Evolutionary conservation across 2,113 vertebrate genomes (phyloP).

Genomic region (Globicephala melas): DNA sequence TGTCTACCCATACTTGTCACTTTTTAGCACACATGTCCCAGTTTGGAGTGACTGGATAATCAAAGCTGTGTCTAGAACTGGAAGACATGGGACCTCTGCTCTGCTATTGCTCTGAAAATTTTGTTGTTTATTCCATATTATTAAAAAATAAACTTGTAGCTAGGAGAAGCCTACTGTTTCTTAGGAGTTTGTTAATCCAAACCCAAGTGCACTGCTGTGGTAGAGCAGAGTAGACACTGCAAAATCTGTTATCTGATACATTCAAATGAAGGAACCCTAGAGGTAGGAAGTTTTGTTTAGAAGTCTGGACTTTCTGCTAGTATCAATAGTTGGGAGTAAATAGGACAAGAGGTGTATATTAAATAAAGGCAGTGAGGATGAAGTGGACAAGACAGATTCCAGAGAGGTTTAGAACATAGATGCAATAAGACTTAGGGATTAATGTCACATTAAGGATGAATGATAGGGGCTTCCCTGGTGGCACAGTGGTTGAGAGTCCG

Average conservation of each 20-base stretch:
- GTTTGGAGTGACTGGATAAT: neutral
- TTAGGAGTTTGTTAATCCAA: neutral
- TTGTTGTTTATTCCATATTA: neutral
- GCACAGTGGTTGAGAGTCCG: too few species aligned
- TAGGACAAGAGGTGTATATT: neutral
- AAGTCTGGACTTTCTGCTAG: neutral
- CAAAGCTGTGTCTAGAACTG: neutral
- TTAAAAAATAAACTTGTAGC: neutral
- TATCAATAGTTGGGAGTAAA: neutral
- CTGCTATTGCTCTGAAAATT: neutral
- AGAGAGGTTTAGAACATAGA: neutral
- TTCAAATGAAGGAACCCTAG: neutral
- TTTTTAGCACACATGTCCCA: neutral
- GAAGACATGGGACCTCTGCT: neutral
- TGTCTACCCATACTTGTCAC: too few species aligned
- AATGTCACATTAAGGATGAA: neutral
- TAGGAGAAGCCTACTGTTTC: neutral
- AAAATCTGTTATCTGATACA: neutral
- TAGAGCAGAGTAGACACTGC: neutral
- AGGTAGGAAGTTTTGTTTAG: neutral
- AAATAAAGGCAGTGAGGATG: neutral
- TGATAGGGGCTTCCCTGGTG: neutral
- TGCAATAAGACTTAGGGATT: neutral
- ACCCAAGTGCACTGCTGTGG: neutral
- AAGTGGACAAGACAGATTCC: neutral